Percentiles rank a stretch among this genome's conserved stretches.
phyloP scores from a whole-genome alignment of 2,113 vertebrate species.

The Larimichthys crocea region DNA sequence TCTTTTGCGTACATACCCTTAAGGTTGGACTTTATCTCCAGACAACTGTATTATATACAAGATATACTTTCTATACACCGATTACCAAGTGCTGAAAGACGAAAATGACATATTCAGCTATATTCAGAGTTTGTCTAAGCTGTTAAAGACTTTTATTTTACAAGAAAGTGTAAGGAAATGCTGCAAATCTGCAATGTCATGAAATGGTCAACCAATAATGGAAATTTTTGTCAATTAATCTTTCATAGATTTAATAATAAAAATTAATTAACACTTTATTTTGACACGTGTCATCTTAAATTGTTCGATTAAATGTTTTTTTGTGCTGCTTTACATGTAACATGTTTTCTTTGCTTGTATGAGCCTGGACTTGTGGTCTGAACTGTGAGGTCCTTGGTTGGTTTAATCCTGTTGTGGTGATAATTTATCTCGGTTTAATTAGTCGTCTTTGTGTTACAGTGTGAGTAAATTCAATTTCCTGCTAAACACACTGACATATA shows the following conservation, averaged over 20 bases:
- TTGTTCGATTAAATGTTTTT: too few relatives aligned
- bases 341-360: background rate
- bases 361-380: background rate
- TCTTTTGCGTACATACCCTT: slow-evolving; percentile 2
- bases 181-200: background rate
- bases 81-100: background rate
- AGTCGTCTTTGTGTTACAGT: slow-evolving; percentile 4
- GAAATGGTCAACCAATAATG: background rate
- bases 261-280: background rate
- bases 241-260: background rate
- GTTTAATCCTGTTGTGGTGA: background rate
- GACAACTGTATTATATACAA: background rate
- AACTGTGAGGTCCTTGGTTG: background rate
- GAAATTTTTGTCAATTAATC: too few relatives aligned
- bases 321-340: background rate
- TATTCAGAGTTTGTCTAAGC: background rate
- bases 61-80: background rate
- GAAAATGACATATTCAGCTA: background rate
- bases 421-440: slow-evolving; percentile 11
- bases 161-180: background rate
- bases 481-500: background rate
- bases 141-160: background rate
- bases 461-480: background rate
- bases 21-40: background rate
- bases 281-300: background rate